Evolutionary conservation across 2,797 vertebrate species (phyloP), one percentile per base, ranked within the genome.

Genomic region (Falco concolor): DNA sequence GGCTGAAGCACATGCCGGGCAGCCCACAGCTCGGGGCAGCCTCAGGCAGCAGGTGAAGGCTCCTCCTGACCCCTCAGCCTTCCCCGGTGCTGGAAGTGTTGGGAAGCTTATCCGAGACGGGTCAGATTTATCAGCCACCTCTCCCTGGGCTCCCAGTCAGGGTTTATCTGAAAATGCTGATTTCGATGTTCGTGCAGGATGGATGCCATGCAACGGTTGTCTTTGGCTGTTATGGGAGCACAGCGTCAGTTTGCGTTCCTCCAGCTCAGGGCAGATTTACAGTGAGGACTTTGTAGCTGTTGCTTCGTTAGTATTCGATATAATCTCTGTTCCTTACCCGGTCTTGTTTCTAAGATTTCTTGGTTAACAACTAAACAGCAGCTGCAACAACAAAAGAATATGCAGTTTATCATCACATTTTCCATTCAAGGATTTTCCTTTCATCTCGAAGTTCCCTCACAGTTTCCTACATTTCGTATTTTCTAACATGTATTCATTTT

Each of bases 171-270:
- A 32, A 42, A 11, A 54, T 40, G 30, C 32, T 8, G 28, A 3
- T 25, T 24, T 10, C 7, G 27, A 3, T 12, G 0, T 5, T 12
- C 9, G 0, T 3, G 8, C 8, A 17, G 42, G 77, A 4, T 15
- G 42, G 77, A 4, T 15, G n/a, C 25, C 1, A 0, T 2, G 44
- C 30, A 16, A 16, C 5, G 0, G 0, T 1, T 5, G 12, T 36
- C 75, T 45, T 22, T 4, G 60, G 83, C 40, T 34, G 40, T 13
- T 8, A 12, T 5, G 49, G 78, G 30, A 59, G 42, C 73, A 27
- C 23, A 1, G 1, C 3, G 12, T 14, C 59, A 2, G 2, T 30
- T 36, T 27, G 28, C 0, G 3, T 6, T 24, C 32, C 54, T 17
- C 36, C 65, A 12, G 60, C 6, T 8, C 13, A 28, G 54, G 47